A percentile compares a stretch with the other conserved stretches of the same genome.
Evolutionary conservation across 2,797 vertebrate species (phyloP).

Genomic region (Emydoidea blandingii): DNA sequence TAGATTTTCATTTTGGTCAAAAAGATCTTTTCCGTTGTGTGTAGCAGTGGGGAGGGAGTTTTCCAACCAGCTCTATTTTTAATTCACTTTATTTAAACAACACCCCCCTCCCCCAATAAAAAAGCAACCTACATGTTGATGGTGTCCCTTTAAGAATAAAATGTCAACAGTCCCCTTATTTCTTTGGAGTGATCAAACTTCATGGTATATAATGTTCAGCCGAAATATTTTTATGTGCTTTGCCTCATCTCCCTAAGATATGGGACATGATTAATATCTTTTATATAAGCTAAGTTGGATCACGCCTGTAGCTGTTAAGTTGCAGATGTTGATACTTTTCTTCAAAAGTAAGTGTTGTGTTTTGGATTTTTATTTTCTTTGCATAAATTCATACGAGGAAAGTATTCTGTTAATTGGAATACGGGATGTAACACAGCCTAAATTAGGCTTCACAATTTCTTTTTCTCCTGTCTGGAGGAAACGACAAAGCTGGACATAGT

Average conservation of each 20-base stretch:
- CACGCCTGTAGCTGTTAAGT: background rate
- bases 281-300: slow-evolving; percentile 42
- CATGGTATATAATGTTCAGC: background rate
- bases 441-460: slow-evolving; percentile 43
- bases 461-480: slow-evolving; percentile 39
- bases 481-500: background rate
- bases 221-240: background rate
- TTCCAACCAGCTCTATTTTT: background rate
- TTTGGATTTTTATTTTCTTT: slow-evolving; percentile 2
- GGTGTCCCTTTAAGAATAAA: slow-evolving; percentile 5
- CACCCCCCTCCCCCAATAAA: too few species aligned
- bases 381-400: slow-evolving; percentile 10
- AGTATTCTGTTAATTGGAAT: slow-evolving; percentile 48
- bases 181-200: slow-evolving; percentile 18
- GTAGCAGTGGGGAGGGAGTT: slow-evolving; percentile 1
- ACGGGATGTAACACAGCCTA: slow-evolving; percentile 19
- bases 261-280: slow-evolving; percentile 19
- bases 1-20: accelerated
- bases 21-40: background rate
- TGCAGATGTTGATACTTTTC: slow-evolving; percentile 30
- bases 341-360: slow-evolving; percentile 50
- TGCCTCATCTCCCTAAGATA: background rate
- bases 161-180: background rate
- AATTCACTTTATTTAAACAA: background rate
- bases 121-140: background rate